Evolutionary conservation across 2,888 invertebrate species (phyloP).

Genomic region (Orthosia incerta): DNA sequence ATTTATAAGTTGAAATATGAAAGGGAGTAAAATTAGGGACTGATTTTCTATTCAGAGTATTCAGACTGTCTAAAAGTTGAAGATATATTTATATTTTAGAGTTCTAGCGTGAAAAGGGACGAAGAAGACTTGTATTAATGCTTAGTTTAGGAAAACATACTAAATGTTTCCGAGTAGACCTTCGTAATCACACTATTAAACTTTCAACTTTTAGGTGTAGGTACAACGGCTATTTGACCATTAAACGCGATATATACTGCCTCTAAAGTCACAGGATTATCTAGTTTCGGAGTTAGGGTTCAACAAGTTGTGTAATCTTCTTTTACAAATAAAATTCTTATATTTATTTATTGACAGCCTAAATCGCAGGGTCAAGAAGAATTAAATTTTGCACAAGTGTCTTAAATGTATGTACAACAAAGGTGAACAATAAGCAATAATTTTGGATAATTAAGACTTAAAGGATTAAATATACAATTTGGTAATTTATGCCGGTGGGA

Average conservation of each 20-base stretch:
- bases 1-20: constrained; percentile 15
- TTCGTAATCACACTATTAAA: neutral
- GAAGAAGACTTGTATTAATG: no score
- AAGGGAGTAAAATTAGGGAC: neutral
- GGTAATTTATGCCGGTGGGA: no score
- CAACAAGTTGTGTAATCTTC: neutral
- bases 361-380: no score
- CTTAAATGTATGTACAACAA: no score
- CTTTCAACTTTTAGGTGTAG: neutral
- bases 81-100: neutral
- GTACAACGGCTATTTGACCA: neutral
- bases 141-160: neutral
- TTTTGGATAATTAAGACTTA: no score
- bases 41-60: neutral
- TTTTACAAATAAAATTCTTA: no score
- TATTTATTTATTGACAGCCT: no score
- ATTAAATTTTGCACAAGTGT: no score
- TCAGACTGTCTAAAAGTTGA: neutral
- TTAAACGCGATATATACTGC: neutral
- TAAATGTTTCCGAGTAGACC: neutral
- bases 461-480: no score
- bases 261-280: neutral
- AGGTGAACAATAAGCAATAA: no score
- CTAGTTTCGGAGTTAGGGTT: neutral
- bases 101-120: neutral